Base-by-base conservation (phyloP, 2,888 invertebrate genomes). In the Epirrita christyi region DNA sequence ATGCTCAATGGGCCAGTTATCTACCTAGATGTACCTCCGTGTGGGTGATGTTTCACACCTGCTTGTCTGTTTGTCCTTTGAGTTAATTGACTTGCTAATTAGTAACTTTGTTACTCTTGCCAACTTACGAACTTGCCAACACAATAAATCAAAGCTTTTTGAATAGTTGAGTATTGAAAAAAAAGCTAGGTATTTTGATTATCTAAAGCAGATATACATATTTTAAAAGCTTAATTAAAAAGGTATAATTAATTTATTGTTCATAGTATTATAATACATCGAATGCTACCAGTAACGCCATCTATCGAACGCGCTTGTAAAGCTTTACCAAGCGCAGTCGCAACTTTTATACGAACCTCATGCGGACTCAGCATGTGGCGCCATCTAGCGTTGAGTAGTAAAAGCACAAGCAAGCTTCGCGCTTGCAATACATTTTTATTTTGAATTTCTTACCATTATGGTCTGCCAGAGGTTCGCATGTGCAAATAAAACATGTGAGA, bases 401-500 rank as follows among this genome's bases (percentile, higher is more conserved):
- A 67, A 80, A 83, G 78, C 75, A 69, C 66, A 86, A 85, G 86
- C 82, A 80, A 78, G 80, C 75, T 78, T 13, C 47, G 51, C 61
- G 63, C 59, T 63, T 59, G 71, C 72, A 70, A 66, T 59, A 61
- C 53, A 47, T 48, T 45, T 32, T 49, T 53, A 48, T 45, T 59
- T 62, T 69, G 60, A 45, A 7, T 72, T 70, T 73, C 91, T 91
- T 88, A 91, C 91, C 91, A 88, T 80, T 61, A 84, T 78, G 75
- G 87, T 87, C 90, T 91, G 88, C 85, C 86, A 86, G 79, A 81
- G 78, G 88, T 68, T 77, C 78, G 91, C 91, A 89, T 90, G 90
- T 80, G 88, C 85, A 90, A 78, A 90, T 83, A 91, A 86, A 85
- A 74, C 75, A 72, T 72, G 76, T 85, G 72, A 86, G 48, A 50